A percentile compares a stretch with the other conserved stretches of the same genome.
Evolutionary conservation across 2,113 vertebrate species (phyloP).

Genomic region (Cyanoramphus novaezelandiae): DNA sequence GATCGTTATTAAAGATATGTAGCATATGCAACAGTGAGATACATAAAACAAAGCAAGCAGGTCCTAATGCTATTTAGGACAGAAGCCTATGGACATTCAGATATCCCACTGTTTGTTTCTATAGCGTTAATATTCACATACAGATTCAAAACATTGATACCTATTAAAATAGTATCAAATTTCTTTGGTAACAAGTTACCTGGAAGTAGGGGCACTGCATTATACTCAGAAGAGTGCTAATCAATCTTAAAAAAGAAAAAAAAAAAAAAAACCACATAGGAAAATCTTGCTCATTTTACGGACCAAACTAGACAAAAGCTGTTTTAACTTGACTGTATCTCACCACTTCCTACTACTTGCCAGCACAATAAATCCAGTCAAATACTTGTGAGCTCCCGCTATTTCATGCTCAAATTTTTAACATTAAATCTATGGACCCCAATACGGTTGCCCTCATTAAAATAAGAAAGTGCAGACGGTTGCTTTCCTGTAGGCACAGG

Average conservation of each 20-base stretch:
- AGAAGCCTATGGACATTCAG: neutral
- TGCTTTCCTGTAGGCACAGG: neutral
- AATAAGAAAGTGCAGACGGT: fast-evolving
- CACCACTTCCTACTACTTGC: neutral
- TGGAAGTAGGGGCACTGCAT: neutral
- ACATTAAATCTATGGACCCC: fast-evolving
- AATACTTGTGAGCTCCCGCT: neutral
- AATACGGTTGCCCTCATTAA: neutral
- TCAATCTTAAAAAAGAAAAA: neutral
- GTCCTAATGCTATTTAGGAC: neutral
- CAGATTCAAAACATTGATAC: neutral
- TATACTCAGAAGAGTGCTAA: neutral
- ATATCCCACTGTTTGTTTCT: neutral
- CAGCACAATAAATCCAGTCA: neutral
- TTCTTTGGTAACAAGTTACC: neutral
- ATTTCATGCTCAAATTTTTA: neutral
- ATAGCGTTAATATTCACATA: neutral
- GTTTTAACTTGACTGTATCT: neutral
- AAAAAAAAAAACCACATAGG: neutral
- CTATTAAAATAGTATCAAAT: neutral
- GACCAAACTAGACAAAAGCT: neutral
- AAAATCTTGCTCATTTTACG: neutral
- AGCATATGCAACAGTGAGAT: neutral
- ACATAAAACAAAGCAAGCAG: neutral
- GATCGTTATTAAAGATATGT: neutral